Evolutionary conservation across 2,113 vertebrate genomes (phyloP), one percentile per base, ranked within the genome.

Genomic region (Limnothrissa miodon): DNA sequence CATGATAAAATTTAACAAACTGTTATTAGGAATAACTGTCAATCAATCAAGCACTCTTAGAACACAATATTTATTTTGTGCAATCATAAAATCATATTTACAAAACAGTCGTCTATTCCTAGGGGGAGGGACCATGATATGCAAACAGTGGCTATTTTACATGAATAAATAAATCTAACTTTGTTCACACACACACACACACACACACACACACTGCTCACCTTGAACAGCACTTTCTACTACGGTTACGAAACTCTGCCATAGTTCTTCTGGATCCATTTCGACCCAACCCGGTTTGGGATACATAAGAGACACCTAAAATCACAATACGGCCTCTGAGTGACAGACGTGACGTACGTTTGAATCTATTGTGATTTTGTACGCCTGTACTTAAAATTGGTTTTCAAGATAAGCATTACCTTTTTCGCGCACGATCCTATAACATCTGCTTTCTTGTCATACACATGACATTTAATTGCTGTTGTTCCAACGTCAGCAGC

Each of bases 401-500:
- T 56, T n/a, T n/a, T n/a, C n/a, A n/a, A 21, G 51, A 23, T 23
- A 23, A 23, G 15, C 15, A 17, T 48, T 56, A 99, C 97, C 96
- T 96, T 93, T 48, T 88, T 88, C 36, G 45, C 81, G 88, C 94
- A 95, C 82, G 92, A 95, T 56, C 97, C 97, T 70, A 93, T 85
- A 78, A 96, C 89, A 4, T 86, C 89, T 17, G 96, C 94, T 39
- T 91, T 89, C 85, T 92, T 93, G 90, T 99, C 97, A 25, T 97
- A 99, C 62, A 99, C 95, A 91, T 97, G 95, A 92, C 97, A 96
- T 78, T 95, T 94, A 84, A 99, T 89, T 0, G 94, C 88, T 0
- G 96, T 96, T 81, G 96, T 98, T 1, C 97, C 97, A 29, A 99
- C 95, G 56, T 99, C 98, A 86, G 97, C 93, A 0, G 96, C 96